These are phyloP conservation scores for Nannoperca obscura DNA, from an alignment of 2,797 vertebrate genomes.

Conservation along the genomic window DNA sequence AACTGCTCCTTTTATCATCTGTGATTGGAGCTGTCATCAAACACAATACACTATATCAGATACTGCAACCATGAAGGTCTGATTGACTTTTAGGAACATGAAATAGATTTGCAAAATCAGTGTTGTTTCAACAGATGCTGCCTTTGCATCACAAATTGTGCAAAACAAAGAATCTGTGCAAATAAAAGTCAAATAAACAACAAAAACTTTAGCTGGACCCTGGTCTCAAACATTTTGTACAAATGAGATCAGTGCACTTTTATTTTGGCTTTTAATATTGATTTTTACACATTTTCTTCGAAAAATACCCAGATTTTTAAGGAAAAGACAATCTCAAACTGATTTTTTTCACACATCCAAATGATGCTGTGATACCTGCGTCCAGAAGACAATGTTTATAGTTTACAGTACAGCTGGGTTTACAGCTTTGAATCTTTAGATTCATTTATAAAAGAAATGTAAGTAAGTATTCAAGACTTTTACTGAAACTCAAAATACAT, in stretches of 20 bases:
- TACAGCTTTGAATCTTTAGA: not conserved
- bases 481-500: not conserved
- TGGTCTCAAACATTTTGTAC: not conserved
- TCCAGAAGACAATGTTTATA: slow-evolving; percentile 6
- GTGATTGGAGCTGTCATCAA: not conserved
- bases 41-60: not conserved
- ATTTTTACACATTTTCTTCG: not conserved
- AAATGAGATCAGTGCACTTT: not conserved
- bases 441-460: not conserved
- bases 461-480: not conserved
- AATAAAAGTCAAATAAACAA: not conserved
- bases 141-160: not conserved
- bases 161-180: not conserved
- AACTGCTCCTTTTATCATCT: slow-evolving; percentile 39
- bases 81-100: not conserved
- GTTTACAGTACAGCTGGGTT: not conserved
- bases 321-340: not conserved
- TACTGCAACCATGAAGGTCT: not conserved
- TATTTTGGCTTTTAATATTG: not conserved
- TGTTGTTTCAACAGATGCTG: not conserved
- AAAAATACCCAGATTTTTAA: not conserved
- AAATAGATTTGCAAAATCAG: not conserved
- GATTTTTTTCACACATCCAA: not conserved
- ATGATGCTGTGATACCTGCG: not conserved
- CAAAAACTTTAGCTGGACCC: not conserved